Conservation (phyloP, 2,888 invertebrate genomes). For the Pyrrhia umbra region DNA sequence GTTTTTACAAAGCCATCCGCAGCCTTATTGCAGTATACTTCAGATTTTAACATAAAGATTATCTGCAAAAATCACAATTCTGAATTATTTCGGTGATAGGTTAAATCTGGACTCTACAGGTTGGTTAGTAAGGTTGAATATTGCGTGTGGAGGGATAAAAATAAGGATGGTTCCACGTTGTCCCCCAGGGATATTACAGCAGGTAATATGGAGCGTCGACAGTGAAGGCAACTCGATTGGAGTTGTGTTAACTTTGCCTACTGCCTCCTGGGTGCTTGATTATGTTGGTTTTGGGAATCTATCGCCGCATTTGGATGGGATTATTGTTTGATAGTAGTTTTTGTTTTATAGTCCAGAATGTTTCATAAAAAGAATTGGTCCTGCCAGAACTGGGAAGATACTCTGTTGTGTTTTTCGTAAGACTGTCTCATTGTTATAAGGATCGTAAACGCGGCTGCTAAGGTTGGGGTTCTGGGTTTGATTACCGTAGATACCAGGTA, state of each 20-base stretch:
- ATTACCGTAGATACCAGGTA: too few species aligned
- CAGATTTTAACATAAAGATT: conserved; percentile 66
- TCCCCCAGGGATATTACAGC: conserved; percentile 59
- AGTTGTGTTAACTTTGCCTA: conserved; percentile 61
- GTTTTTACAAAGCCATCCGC: conserved; percentile 52
- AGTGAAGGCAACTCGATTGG: conserved; percentile 56
- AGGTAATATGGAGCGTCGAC: conserved; percentile 58
- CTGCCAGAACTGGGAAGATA: neutral
- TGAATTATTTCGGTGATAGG: neutral
- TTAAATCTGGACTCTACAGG: neutral
- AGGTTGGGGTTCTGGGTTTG: too few species aligned
- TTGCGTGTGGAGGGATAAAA: conserved; percentile 19
- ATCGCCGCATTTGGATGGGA: conserved; percentile 8
- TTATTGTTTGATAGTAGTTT: conserved; percentile 16
- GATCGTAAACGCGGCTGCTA: too few species aligned
- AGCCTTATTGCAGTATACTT: conserved; percentile 59
- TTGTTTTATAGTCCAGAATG: neutral
- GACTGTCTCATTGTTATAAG: too few species aligned
- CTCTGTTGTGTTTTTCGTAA: too few species aligned
- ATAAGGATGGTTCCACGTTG: conserved; percentile 46
- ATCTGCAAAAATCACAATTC: conserved; percentile 65
- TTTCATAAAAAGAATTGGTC: neutral
- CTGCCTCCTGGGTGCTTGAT: conserved; percentile 37
- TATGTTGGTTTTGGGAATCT: conserved; percentile 51
- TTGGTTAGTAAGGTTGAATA: conserved; percentile 15